Base-by-base conservation (phyloP, 2,797 vertebrate species). In the Notamacropus eugenii region DNA sequence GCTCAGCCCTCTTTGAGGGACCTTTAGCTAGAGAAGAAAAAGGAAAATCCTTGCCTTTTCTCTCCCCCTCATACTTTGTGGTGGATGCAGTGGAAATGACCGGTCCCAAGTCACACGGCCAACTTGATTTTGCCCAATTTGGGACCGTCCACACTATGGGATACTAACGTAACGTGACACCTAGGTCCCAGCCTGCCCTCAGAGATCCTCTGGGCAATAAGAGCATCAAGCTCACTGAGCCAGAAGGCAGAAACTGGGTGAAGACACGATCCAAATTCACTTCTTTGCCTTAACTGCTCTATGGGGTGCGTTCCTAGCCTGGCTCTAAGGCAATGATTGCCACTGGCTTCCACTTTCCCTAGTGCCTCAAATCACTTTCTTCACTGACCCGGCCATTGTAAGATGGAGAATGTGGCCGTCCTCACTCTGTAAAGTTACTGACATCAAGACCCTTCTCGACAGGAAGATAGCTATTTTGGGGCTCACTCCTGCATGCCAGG, bases 381-480 rank as follows among this genome's bases (percentile, higher is more conserved):
- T 90, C 55, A 91, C 6, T 40, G 93, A 93, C 29, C 5, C 67
- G 92, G 57, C 56, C n/a, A 34, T 90, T 93, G 16, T 95, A 92
- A 96, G 92, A 92, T 55, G 29, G 54, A 34, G 50, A 94, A 12
- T 67, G 91, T 91, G 50, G 96, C 57, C 92, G 92, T 14, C 92
- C 8, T 56, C 87, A 46, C 5, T 90, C 93, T 1, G 92, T 5
- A 94, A 56, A 97, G 82, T 27, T 67, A 22, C 67, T 46, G 19
- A 95, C 22, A 34, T 50, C 95, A 95, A 95, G 95, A 94, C 93
- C 31, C 22, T 93, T 59, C 96, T 96, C 91, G 59, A 57, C 97
- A 93, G 19, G 82, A 93, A 93, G 13, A 90, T 5, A 93, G 34
- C 55, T 97, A 34, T 31, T 93, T 82, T 50, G 16, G n/a, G n/a